A percentile compares a stretch with the other conserved stretches of the same genome.
These are phyloP conservation scores for Tychaedon coryphoeus DNA, from an alignment of 2,113 vertebrate genomes.

Conservation along the genomic window DNA sequence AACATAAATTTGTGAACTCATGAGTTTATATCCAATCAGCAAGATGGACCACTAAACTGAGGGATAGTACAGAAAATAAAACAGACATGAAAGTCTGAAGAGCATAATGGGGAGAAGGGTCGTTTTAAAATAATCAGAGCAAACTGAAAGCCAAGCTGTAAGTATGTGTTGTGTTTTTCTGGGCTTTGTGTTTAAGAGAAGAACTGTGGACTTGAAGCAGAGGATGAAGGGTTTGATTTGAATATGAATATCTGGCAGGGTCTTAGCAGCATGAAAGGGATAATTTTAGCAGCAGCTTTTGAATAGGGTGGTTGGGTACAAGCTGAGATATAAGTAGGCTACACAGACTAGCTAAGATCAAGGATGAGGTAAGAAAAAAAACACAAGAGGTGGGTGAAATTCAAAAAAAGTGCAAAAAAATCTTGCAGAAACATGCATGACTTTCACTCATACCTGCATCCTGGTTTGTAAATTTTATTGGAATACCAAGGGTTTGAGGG, in stretches of 20 bases:
- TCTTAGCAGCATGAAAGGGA: slow-evolving; percentile 2
- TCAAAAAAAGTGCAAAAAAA: not conserved
- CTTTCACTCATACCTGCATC: not conserved
- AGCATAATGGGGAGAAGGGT: not conserved
- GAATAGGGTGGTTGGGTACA: not conserved
- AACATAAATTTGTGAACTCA: not conserved
- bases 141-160: not conserved
- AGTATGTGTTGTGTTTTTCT: not conserved
- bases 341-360: not conserved
- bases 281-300: slow-evolving; percentile 40
- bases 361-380: not conserved
- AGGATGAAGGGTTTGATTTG: slow-evolving; percentile 21
- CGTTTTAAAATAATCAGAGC: not conserved
- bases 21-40: not conserved
- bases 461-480: not conserved
- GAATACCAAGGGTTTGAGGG: not conserved
- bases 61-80: not conserved
- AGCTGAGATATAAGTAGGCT: slow-evolving; percentile 10
- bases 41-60: not conserved
- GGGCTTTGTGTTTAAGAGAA: not conserved
- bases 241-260: slow-evolving; percentile 16
- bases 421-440: not conserved
- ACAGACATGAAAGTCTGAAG: not conserved
- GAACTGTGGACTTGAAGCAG: not conserved
- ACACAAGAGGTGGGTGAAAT: not conserved